phyloP scores from a whole-genome alignment of 2,113 vertebrate genomes.

The Cygnus atratus region DNA sequence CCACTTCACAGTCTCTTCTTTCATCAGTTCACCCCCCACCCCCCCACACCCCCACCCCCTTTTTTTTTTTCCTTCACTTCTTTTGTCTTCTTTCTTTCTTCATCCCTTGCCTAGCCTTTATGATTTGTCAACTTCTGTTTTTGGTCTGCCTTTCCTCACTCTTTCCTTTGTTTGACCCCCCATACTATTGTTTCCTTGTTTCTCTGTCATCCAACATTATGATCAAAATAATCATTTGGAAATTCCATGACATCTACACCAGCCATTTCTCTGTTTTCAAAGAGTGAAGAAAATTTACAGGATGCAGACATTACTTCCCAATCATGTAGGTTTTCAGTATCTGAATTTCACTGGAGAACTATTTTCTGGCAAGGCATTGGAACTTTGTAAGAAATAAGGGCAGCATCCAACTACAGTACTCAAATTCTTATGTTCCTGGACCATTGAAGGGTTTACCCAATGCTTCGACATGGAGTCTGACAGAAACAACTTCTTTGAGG shows the following conservation, averaged over 20 bases:
- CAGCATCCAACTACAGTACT: not conserved
- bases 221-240: not conserved
- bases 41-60: not conserved
- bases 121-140: not conserved
- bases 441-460: not conserved
- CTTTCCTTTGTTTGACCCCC: not conserved
- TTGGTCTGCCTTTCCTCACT: not conserved
- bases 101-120: not conserved
- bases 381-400: not conserved
- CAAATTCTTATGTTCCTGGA: not conserved
- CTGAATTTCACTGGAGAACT: not conserved
- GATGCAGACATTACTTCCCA: not conserved
- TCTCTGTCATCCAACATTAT: not conserved
- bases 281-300: not conserved
- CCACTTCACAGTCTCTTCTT: not conserved
- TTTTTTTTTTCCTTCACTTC: not conserved
- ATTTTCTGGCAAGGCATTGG: not conserved
- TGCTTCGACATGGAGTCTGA: not conserved
- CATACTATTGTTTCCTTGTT: not conserved
- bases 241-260: not conserved
- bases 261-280: not conserved
- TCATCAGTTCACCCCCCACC: not conserved
- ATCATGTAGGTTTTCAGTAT: not conserved
- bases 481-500: not conserved
- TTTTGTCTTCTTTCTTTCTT: not conserved